Evolutionary conservation across 2,113 vertebrate genomes (phyloP).

Genomic region (Indri indri): DNA sequence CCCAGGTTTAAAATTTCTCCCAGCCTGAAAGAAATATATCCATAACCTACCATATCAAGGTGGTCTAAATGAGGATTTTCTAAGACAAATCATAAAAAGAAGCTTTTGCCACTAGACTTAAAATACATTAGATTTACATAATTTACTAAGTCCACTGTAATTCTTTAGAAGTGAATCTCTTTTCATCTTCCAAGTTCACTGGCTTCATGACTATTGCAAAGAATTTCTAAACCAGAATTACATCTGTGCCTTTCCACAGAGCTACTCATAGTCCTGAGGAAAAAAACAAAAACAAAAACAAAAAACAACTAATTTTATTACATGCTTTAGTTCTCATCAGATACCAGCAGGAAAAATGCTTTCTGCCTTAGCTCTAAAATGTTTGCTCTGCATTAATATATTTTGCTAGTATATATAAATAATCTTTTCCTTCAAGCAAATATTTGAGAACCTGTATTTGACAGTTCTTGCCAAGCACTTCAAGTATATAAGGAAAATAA

Average conservation of each 20-base stretch:
- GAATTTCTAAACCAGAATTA: background rate
- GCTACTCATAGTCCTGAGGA: background rate
- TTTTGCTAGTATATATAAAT: background rate
- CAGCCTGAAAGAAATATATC: background rate
- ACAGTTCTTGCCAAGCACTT: background rate
- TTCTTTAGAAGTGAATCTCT: conserved; percentile 21
- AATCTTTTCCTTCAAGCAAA: conserved; percentile 13
- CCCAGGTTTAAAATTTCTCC: background rate
- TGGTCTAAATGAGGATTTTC: conserved; percentile 30
- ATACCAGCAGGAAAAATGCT: background rate
- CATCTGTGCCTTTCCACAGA: background rate
- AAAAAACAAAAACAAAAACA: no score
- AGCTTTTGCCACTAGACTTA: background rate
- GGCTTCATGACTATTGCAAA: conserved; percentile 45
- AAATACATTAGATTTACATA: conserved; percentile 19
- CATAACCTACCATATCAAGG: background rate
- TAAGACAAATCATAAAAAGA: conserved; percentile 17
- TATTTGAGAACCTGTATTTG: background rate
- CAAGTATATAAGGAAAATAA: background rate
- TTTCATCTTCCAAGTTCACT: conserved; percentile 27
- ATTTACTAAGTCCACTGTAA: conserved; percentile 35
- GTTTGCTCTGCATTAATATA: background rate
- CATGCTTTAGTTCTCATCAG: background rate
- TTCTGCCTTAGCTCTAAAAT: background rate
- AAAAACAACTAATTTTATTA: background rate